phyloP scores from a whole-genome alignment of 1,140 invertebrate genomes.

The Nasonia vitripennis region DNA sequence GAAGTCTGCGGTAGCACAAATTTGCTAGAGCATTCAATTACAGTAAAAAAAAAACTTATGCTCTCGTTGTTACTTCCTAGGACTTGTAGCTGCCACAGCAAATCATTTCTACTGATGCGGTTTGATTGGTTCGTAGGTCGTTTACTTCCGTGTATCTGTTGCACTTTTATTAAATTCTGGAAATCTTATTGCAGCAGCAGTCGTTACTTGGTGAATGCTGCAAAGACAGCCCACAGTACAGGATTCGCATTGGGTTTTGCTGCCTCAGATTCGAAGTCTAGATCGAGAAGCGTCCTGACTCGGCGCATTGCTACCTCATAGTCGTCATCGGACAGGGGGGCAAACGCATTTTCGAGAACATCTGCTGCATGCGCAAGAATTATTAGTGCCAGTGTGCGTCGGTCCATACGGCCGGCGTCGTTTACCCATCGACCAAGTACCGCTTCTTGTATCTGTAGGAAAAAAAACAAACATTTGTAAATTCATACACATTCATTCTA shows the following conservation, averaged over 20 bases:
- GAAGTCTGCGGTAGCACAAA: background rate
- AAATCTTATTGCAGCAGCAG: constrained; percentile 48
- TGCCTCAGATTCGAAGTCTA: constrained; percentile 96
- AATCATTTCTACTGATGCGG: background rate
- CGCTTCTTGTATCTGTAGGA: constrained; percentile 93
- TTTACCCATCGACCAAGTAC: constrained; percentile 97
- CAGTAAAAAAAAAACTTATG: background rate
- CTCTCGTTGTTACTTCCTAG: too few relatives aligned
- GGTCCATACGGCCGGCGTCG: constrained; percentile 98
- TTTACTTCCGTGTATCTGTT: background rate
- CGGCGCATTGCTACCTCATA: constrained; percentile 99
- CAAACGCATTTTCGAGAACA: constrained; percentile 99
- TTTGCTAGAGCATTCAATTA: background rate
- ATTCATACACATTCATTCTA: background rate
- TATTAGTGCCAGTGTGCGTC: constrained; percentile 92
- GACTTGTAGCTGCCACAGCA: background rate
- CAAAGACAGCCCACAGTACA: constrained; percentile 98
- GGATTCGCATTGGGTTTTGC: constrained; percentile 91
- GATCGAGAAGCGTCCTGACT: constrained; percentile 94
- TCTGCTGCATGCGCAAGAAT: constrained; percentile 98
- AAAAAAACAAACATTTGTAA: constrained; percentile 44
- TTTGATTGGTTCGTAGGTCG: constrained; percentile 23
- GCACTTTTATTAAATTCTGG: constrained; percentile 14
- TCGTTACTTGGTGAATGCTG: constrained; percentile 96
- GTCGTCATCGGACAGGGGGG: constrained; percentile 97